phyloP scores from a whole-genome alignment of 2,888 invertebrate genomes.

The Cosmorhoe ocellata region DNA sequence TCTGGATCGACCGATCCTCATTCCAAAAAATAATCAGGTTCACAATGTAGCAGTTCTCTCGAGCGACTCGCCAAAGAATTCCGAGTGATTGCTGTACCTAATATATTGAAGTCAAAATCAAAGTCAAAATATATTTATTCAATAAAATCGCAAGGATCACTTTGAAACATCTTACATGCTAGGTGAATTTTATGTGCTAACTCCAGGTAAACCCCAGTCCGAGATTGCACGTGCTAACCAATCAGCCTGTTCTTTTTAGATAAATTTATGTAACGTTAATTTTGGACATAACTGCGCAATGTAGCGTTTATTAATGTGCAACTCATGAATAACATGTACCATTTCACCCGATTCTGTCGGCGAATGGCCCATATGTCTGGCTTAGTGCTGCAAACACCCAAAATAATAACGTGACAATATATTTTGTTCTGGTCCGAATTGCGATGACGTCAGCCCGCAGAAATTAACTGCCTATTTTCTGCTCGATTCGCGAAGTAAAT shows the following conservation, averaged over 20 bases:
- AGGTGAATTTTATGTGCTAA: no score
- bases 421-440: slow-evolving; percentile 41
- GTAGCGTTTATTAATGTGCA: slow-evolving; percentile 63
- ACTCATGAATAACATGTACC: slow-evolving; percentile 68
- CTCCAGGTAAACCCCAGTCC: no score
- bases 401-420: slow-evolving; percentile 75
- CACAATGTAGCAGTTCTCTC: slow-evolving; percentile 23
- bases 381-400: slow-evolving; percentile 73
- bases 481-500: slow-evolving; percentile 16
- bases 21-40: slow-evolving; percentile 30
- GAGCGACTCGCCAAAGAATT: slow-evolving; percentile 9
- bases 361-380: slow-evolving; percentile 75
- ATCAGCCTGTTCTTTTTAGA: slow-evolving; percentile 26
- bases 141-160: no score
- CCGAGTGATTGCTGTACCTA: slow-evolving; percentile 16
- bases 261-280: slow-evolving; percentile 47
- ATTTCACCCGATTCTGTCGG: slow-evolving; percentile 65
- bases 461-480: slow-evolving; percentile 32
- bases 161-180: no score
- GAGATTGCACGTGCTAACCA: not conserved
- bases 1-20: slow-evolving; percentile 30
- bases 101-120: no score
- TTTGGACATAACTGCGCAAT: slow-evolving; percentile 61
- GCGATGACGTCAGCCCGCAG: slow-evolving; percentile 21
- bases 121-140: no score